These are phyloP conservation scores for Ormyrus thymus DNA, from an alignment of 2,888 invertebrate genomes.

Conservation along the genomic window DNA sequence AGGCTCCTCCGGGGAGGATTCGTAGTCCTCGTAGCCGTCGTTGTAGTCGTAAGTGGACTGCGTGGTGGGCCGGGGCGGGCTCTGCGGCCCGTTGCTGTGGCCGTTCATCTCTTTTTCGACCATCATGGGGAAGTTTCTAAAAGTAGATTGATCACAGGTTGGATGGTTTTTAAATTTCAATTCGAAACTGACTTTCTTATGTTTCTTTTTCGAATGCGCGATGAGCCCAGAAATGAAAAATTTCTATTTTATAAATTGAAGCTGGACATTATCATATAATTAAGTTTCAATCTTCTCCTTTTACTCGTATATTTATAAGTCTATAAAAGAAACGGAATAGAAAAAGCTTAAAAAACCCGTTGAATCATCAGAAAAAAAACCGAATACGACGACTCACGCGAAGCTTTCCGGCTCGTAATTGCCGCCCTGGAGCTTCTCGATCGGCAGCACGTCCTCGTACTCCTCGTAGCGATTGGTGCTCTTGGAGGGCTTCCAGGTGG, in stretches of 20 bases:
- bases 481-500: conserved; percentile 69
- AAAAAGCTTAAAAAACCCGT: not conserved
- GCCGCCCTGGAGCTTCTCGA: conserved; percentile 64
- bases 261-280: too few relatives aligned
- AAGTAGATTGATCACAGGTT: too few relatives aligned
- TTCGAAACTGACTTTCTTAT: too few relatives aligned
- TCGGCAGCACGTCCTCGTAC: conserved; percentile 62
- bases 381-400: conserved; percentile 8
- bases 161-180: too few relatives aligned
- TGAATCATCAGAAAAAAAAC: not conserved
- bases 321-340: too few relatives aligned
- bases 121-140: not conserved
- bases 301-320: too few relatives aligned
- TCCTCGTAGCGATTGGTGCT: conserved; percentile 54
- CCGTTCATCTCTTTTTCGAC: conserved; percentile 47
- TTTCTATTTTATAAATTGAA: too few relatives aligned
- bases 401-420: conserved; percentile 31
- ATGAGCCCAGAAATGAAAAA: too few relatives aligned
- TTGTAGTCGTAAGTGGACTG: conserved; percentile 57
- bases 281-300: too few relatives aligned
- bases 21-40: conserved; percentile 72
- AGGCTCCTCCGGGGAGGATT: conserved; percentile 48
- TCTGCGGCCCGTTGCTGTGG: conserved; percentile 55
- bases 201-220: too few relatives aligned
- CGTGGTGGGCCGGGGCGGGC: conserved; percentile 25